These are phyloP conservation scores for Wiebesia pumilae DNA, from an alignment of 1,140 invertebrate species.

Conservation along the genomic window DNA sequence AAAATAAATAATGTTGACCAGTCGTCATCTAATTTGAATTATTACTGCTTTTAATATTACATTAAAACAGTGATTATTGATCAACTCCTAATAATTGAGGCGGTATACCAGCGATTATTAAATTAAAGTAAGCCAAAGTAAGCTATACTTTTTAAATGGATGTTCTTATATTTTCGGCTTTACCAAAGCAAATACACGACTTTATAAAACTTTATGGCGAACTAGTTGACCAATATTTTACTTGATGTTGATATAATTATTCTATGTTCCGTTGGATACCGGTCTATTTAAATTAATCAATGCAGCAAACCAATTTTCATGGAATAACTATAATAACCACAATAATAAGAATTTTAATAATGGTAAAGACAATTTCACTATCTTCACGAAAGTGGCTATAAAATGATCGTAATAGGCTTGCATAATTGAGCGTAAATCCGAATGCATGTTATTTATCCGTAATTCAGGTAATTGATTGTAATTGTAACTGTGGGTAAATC, in stretches of 20 bases:
- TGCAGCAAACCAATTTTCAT: no score
- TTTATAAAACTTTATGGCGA: no score
- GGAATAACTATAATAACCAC: no score
- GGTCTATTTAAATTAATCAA: background rate
- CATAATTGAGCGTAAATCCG: constrained; percentile 39
- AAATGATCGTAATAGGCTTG: constrained; percentile 24
- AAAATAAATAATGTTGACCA: no score
- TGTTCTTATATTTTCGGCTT: background rate
- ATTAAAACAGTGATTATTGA: background rate
- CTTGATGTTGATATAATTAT: background rate
- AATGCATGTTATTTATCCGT: constrained; percentile 32
- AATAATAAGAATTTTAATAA: background rate
- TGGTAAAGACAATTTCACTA: background rate
- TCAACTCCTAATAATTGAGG: background rate
- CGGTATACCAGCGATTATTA: background rate
- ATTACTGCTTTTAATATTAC: no score
- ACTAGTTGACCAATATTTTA: background rate
- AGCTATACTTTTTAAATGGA: background rate
- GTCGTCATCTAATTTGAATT: no score
- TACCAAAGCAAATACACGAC: background rate
- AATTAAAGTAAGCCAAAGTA: background rate
- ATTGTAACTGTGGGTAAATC: constrained; percentile 1
- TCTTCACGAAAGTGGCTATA: constrained; percentile 5
- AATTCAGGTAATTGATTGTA: constrained; percentile 41
- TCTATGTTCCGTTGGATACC: background rate